Conservation (phyloP, 35 echinoderm and acorn worm genomes). For the Heliocidaris tuberculata region DNA sequence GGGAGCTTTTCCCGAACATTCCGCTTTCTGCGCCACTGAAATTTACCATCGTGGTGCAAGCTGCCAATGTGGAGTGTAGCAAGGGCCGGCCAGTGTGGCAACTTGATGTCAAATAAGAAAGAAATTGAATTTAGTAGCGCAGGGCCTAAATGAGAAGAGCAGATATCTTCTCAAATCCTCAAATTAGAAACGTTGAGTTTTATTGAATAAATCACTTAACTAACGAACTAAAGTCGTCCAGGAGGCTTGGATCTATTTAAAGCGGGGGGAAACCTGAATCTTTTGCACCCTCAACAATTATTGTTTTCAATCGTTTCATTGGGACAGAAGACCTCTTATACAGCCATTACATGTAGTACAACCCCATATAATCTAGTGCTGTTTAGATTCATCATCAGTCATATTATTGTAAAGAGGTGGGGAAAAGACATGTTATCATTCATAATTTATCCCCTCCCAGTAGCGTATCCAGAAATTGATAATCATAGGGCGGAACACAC, state of each 20-base stretch:
- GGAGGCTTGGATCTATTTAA: neutral
- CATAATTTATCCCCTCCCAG: too few species aligned
- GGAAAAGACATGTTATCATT: too few species aligned
- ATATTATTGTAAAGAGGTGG: too few species aligned
- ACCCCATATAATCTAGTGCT: too few species aligned
- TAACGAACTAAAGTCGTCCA: neutral
- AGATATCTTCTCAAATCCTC: neutral
- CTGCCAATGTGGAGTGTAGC: neutral
- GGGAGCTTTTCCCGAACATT: neutral
- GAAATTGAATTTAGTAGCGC: neutral
- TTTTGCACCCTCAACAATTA: too few species aligned
- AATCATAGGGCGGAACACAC: too few species aligned
- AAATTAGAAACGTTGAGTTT: neutral
- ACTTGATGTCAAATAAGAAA: neutral
- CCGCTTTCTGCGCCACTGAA: neutral
- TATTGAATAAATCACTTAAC: neutral
- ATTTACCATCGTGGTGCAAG: neutral
- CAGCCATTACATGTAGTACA: too few species aligned
- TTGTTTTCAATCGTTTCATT: too few species aligned
- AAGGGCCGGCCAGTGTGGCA: neutral
- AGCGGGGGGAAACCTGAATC: neutral
- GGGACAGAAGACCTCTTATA: too few species aligned
- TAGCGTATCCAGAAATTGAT: too few species aligned
- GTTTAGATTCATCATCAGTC: too few species aligned
- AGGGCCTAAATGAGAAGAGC: neutral